phyloP scores from a whole-genome alignment of 1,140 invertebrate genomes.

The Penaeus japonicus region DNA sequence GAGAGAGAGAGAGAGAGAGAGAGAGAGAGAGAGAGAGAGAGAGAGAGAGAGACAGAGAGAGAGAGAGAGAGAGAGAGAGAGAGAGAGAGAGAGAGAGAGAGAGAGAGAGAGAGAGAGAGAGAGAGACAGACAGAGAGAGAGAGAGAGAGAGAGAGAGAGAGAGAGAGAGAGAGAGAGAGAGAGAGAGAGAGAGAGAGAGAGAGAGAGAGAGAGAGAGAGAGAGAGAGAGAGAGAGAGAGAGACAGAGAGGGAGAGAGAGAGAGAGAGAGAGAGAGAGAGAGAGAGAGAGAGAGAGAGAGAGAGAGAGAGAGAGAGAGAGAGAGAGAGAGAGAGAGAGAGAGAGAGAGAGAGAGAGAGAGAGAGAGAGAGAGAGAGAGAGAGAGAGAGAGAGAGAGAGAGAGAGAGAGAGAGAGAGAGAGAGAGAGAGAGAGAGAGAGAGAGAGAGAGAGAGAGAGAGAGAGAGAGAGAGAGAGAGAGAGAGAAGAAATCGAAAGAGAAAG shows the following conservation, averaged over 20 bases:
- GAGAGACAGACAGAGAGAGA: neutral
- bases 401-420: neutral
- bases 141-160: neutral
- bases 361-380: neutral
- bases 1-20: too few relatives aligned
- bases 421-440: neutral
- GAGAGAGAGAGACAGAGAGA: too few relatives aligned
- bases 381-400: neutral
- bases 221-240: neutral
- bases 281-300: neutral
- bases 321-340: neutral
- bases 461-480: neutral
- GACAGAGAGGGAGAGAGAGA: neutral
- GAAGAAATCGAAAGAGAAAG: neutral
- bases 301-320: neutral
- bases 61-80: neutral
- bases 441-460: neutral
- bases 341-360: neutral
- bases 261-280: neutral
- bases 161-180: neutral
- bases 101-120: neutral
- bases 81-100: neutral
- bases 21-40: too few relatives aligned
- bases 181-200: neutral
- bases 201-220: neutral